Conservation (phyloP, 2,797 vertebrate species). For the Tokudaia tokunoshimensis region DNA sequence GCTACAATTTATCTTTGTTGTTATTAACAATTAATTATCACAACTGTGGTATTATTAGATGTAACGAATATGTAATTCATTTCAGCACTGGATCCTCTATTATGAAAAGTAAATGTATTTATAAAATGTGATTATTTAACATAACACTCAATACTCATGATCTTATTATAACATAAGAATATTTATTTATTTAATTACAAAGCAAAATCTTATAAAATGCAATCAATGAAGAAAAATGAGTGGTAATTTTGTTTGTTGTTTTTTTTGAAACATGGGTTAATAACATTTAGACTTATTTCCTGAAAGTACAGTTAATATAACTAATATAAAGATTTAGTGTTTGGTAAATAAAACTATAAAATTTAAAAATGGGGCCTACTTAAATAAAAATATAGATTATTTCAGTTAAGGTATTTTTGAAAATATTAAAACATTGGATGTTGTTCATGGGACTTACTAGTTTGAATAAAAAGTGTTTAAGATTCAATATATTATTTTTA, state of each 20-base stretch:
- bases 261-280: neutral
- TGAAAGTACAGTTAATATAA: neutral
- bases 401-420: neutral
- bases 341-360: neutral
- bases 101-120: neutral
- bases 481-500: neutral
- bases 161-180: neutral
- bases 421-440: neutral
- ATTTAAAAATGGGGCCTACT: neutral
- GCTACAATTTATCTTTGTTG: neutral
- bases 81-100: neutral
- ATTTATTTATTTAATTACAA: neutral
- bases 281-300: neutral
- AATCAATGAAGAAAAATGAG: neutral
- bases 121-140: neutral
- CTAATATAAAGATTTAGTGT: neutral
- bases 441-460: neutral
- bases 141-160: neutral
- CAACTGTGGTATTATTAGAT: neutral
- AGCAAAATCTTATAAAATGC: neutral
- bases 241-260: neutral
- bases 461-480: neutral
- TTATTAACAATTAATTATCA: neutral
- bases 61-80: neutral
- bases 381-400: neutral